These are phyloP conservation scores for Tortrix viridana DNA, from an alignment of 2,888 invertebrate genomes.

Conservation along the genomic window DNA sequence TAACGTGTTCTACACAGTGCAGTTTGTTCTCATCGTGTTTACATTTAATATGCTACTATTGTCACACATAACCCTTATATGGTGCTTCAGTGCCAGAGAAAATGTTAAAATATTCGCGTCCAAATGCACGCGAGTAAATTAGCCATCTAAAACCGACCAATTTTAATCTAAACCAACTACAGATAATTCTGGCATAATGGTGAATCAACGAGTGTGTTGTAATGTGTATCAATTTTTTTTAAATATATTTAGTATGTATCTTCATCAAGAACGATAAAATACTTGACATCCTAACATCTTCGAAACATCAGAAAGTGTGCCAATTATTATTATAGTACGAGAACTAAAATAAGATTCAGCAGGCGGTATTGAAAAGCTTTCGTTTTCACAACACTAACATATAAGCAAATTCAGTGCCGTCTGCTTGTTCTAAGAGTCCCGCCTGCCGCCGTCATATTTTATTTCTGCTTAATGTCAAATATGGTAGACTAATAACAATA, in stretches of 20 bases:
- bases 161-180: no score
- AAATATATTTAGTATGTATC: background rate
- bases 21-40: no score
- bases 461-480: slow-evolving; percentile 10
- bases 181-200: no score
- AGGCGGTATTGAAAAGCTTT: background rate
- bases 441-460: slow-evolving; percentile 1
- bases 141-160: no score
- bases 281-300: slow-evolving; percentile 10
- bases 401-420: background rate
- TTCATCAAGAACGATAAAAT: background rate
- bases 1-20: no score
- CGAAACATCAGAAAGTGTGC: slow-evolving; percentile 11
- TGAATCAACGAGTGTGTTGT: background rate
- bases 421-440: background rate
- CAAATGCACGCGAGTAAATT: no score
- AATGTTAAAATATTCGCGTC: no score
- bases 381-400: slow-evolving; percentile 1
- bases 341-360: slow-evolving; percentile 1
- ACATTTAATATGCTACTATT: no score
- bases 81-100: no score
- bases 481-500: slow-evolving; percentile 29
- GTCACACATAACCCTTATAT: no score
- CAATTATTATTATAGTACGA: background rate
- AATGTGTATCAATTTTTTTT: background rate